Evolutionary conservation across 2,888 invertebrate genomes (phyloP).

Genomic region (Plusia festucae): DNA sequence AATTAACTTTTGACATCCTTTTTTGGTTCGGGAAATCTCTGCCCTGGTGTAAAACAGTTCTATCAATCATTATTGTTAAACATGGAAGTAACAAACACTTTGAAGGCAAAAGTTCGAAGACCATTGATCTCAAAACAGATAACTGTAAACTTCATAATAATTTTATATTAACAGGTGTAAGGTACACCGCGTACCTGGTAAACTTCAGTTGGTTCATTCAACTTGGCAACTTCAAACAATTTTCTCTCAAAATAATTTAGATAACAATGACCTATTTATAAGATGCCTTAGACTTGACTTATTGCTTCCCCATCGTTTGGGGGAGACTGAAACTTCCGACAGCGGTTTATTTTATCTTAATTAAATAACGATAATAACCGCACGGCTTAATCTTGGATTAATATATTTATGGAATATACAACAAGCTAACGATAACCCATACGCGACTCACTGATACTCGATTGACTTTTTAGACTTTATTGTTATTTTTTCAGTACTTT

Average conservation of each 20-base stretch:
- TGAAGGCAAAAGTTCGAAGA: neutral
- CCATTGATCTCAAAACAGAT: slow-evolving; percentile 10
- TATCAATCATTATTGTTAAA: neutral
- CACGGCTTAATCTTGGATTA: slow-evolving; percentile 42
- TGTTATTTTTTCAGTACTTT: too few species aligned
- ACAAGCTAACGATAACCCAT: too few species aligned
- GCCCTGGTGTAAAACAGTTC: neutral
- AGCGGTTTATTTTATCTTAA: slow-evolving; percentile 62
- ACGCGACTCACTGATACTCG: neutral
- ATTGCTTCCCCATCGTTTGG: slow-evolving; percentile 48
- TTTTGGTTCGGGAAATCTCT: neutral
- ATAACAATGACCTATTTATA: slow-evolving; percentile 54
- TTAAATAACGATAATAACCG: slow-evolving; percentile 58
- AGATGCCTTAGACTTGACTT: slow-evolving; percentile 48
- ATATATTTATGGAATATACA: too few species aligned
- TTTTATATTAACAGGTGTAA: slow-evolving; percentile 36
- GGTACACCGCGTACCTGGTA: slow-evolving; percentile 20
- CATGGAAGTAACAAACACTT: neutral
- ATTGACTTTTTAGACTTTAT: too few species aligned
- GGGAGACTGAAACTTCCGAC: slow-evolving; percentile 46
- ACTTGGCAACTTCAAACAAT: slow-evolving; percentile 46
- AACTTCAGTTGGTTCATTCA: slow-evolving; percentile 34
- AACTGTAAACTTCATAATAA: slow-evolving; percentile 19
- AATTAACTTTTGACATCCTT: too few species aligned
- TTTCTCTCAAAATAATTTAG: slow-evolving; percentile 48